Evolutionary conservation across 1,140 invertebrate species (phyloP).

Genomic region (Caenorhabditis tropicalis): DNA sequence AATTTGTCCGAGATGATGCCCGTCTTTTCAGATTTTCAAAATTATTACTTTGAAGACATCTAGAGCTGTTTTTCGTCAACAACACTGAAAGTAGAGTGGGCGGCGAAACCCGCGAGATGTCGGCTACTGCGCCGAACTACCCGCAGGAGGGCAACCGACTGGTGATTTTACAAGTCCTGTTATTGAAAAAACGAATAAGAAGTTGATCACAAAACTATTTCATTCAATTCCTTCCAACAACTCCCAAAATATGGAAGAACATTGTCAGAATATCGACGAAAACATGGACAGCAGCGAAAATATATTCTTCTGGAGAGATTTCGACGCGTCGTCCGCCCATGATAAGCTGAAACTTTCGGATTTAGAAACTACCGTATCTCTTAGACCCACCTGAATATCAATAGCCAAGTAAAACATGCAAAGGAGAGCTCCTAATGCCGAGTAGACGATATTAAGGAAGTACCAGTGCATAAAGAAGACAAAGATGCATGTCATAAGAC

Average conservation of each 20-base stretch:
- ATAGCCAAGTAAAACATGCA: slow-evolving; percentile 76
- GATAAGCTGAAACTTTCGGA: slow-evolving; percentile 72
- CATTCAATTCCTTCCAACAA: background rate
- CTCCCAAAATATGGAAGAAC: slow-evolving; percentile 59
- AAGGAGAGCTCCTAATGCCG: slow-evolving; percentile 64
- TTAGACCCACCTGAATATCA: slow-evolving; percentile 79
- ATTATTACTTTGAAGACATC: too few species aligned
- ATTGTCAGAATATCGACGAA: slow-evolving; percentile 73
- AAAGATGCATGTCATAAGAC: slow-evolving; percentile 62
- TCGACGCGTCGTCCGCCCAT: slow-evolving; percentile 78
- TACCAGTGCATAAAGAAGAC: slow-evolving; percentile 48
- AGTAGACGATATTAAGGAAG: slow-evolving; percentile 64
- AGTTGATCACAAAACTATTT: too few species aligned
- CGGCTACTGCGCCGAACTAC: too few species aligned
- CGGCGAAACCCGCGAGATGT: too few species aligned
- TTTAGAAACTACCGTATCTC: background rate
- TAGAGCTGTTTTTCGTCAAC: too few species aligned
- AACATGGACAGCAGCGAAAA: slow-evolving; percentile 77
- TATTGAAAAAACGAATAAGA: too few species aligned
- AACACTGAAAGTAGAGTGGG: too few species aligned
- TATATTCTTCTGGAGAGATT: slow-evolving; percentile 77
- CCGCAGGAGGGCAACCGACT: too few species aligned
- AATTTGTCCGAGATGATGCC: too few species aligned
- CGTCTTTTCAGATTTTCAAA: too few species aligned
- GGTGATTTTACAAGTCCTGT: too few species aligned